Conservation (phyloP, 2,888 invertebrate species). For the Pammene fasciana region DNA sequence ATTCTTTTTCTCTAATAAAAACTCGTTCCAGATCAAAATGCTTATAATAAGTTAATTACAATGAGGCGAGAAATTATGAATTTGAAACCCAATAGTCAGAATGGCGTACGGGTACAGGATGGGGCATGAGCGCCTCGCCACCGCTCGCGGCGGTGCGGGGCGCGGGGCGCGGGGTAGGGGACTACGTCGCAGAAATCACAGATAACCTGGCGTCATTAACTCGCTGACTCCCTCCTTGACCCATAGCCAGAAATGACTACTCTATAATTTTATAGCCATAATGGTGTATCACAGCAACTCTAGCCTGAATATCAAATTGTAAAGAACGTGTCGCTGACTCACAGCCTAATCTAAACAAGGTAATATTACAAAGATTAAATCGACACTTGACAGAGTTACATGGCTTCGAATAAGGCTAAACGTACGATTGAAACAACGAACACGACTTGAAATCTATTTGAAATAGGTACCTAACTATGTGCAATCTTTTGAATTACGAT, state of each 20-base stretch:
- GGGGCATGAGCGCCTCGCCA: conserved; percentile 27
- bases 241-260: conserved; percentile 71
- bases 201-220: conserved; percentile 65
- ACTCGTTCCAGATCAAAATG: conserved; percentile 72
- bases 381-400: conserved; percentile 61
- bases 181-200: conserved; percentile 73
- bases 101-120: conserved; percentile 48
- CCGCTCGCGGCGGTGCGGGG: conserved; percentile 5
- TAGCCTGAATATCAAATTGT: conserved; percentile 80
- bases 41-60: conserved; percentile 53
- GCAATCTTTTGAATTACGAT: conserved; percentile 56
- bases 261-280: conserved; percentile 76
- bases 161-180: conserved; percentile 43
- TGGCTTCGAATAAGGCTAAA: conserved; percentile 63
- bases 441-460: conserved; percentile 68
- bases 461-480: conserved; percentile 60
- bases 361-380: conserved; percentile 64
- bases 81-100: conserved; percentile 50
- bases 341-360: conserved; percentile 79
- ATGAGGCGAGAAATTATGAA: conserved; percentile 49
- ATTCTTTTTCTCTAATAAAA: conserved; percentile 70
- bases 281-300: conserved; percentile 82
- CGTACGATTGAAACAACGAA: conserved; percentile 70
- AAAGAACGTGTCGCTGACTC: conserved; percentile 78
- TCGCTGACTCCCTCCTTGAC: conserved; percentile 52